Conservation (phyloP, 1,140 invertebrate genomes). For the Drosophila simulans region DNA sequence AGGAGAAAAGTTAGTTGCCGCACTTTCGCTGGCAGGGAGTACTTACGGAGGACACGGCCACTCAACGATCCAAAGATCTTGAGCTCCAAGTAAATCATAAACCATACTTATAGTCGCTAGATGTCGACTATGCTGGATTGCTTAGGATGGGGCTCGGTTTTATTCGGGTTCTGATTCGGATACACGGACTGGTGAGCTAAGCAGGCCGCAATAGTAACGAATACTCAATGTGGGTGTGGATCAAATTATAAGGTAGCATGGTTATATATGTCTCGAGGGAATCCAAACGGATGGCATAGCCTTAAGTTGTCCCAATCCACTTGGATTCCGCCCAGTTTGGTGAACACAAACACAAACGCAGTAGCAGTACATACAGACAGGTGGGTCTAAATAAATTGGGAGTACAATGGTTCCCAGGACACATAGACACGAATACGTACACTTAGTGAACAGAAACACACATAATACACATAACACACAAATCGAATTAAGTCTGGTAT, state of each 20-base stretch:
- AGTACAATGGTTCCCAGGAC: background rate
- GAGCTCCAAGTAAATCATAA: constrained; percentile 2
- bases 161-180: background rate
- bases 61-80: constrained; percentile 3
- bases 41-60: constrained; percentile 31
- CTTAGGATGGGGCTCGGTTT: background rate
- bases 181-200: constrained; percentile 11
- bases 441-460: constrained; percentile 21
- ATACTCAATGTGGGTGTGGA: background rate
- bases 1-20: constrained; percentile 28
- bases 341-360: constrained; percentile 4
- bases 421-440: constrained; percentile 1
- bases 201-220: background rate
- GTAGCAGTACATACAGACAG: constrained; percentile 17
- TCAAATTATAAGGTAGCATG: constrained; percentile 18
- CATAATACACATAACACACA: constrained; percentile 25
- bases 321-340: background rate
- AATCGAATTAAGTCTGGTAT: constrained; percentile 27
- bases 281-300: background rate
- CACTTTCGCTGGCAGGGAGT: constrained; percentile 8
- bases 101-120: constrained; percentile 1
- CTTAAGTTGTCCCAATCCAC: background rate
- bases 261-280: too few relatives aligned
- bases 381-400: background rate
- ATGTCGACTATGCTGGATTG: background rate